These are phyloP conservation scores for Cactoblastis cactorum DNA, from an alignment of 2,888 invertebrate genomes.

Conservation along the genomic window DNA sequence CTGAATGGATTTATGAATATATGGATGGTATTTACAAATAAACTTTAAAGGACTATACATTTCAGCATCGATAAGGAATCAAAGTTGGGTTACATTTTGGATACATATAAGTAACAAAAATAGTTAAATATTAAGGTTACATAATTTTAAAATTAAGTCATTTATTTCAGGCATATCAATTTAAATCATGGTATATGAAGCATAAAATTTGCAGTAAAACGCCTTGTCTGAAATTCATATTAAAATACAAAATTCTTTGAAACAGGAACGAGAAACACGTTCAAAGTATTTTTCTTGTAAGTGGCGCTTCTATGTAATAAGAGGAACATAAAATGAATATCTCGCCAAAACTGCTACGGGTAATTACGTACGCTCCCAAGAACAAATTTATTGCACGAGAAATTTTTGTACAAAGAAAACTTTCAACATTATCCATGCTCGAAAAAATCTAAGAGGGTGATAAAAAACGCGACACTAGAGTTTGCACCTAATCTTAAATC, in stretches of 20 bases:
- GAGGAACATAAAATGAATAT: slow-evolving; percentile 1
- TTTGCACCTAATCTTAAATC: slow-evolving; percentile 62
- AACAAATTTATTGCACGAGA: slow-evolving; percentile 7
- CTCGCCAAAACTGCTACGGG: slow-evolving; percentile 6
- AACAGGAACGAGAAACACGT: slow-evolving; percentile 5
- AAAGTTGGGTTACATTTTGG: no score
- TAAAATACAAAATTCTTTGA: slow-evolving; percentile 6
- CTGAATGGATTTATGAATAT: no score
- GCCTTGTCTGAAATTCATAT: background rate
- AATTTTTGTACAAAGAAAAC: slow-evolving; percentile 17
- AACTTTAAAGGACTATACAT: no score
- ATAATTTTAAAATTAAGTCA: background rate
- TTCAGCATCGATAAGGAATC: no score
- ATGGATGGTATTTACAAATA: no score
- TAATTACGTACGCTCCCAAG: slow-evolving; percentile 9
- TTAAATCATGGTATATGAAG: no score
- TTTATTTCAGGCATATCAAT: no score
- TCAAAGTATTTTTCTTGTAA: slow-evolving; percentile 7
- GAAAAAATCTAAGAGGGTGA: slow-evolving; percentile 38
- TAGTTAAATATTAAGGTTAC: background rate
- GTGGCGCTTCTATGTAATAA: slow-evolving; percentile 4
- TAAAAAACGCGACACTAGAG: slow-evolving; percentile 35
- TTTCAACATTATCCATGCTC: slow-evolving; percentile 37
- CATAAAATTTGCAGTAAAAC: background rate
- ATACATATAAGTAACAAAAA: no score